A percentile compares a stretch with the other conserved stretches of the same genome.
Conservation (phyloP, 2,888 invertebrate genomes). For the Sipunculus nudus region DNA sequence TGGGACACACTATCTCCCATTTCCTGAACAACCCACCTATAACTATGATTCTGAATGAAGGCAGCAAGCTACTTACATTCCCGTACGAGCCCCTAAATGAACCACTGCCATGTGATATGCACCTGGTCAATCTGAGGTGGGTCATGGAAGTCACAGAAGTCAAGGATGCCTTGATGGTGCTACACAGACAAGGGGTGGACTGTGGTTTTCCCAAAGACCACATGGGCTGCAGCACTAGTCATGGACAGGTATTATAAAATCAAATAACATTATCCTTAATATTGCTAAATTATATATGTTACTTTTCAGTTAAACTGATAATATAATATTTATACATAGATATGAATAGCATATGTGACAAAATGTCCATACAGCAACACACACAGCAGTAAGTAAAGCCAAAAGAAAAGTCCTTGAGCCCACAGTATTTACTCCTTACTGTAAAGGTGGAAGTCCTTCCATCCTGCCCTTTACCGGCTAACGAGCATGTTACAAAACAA, state of each 20-base stretch:
- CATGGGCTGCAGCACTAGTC: not conserved
- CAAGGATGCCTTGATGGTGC: not conserved
- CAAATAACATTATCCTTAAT: no score
- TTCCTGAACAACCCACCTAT: conserved; percentile 15
- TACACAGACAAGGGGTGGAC: conserved; percentile 8
- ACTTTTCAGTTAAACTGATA: no score
- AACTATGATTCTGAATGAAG: not conserved
- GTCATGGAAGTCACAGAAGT: not conserved
- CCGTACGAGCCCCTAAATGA: conserved; percentile 9
- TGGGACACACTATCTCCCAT: conserved; percentile 13
- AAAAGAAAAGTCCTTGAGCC: no score
- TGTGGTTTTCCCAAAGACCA: conserved; percentile 11
- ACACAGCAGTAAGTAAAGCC: no score
- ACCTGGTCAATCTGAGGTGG: conserved; percentile 12
- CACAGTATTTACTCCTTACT: no score
- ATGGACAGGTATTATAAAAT: conserved; percentile 3
- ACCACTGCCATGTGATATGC: conserved; percentile 15
- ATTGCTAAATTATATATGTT: no score
- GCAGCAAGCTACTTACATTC: not conserved
- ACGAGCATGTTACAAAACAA: no score
- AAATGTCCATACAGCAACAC: no score
- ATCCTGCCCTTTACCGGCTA: no score
- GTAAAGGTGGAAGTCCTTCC: no score
- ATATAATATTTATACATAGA: no score
- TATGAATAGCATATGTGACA: no score